phyloP scores from a whole-genome alignment of 2,888 invertebrate species.

The Antitype chi region DNA sequence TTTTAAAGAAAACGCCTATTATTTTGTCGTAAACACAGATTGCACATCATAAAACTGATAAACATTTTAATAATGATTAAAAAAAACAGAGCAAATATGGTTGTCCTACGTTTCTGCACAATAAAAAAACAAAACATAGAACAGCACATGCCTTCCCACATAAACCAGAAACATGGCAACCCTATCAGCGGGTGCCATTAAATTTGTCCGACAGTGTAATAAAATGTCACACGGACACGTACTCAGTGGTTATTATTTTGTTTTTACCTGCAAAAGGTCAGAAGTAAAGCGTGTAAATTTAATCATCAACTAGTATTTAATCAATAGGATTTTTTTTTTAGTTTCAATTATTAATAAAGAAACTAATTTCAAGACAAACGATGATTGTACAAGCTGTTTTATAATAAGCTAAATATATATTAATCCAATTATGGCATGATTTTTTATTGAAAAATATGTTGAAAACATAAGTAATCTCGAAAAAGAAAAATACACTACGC shows the following conservation, averaged over 20 bases:
- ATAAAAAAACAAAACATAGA: not conserved
- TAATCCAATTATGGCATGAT: too few relatives aligned
- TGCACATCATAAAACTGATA: too few relatives aligned
- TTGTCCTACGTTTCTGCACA: not conserved
- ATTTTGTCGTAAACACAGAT: too few relatives aligned
- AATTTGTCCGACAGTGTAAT: conserved; percentile 78
- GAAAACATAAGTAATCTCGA: too few relatives aligned
- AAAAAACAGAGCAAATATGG: too few relatives aligned
- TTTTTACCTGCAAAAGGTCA: conserved; percentile 17
- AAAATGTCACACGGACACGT: conserved; percentile 71
- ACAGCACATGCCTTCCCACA: not conserved
- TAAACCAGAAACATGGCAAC: conserved; percentile 17
- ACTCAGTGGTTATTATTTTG: conserved; percentile 27
- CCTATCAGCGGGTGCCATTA: conserved; percentile 75
- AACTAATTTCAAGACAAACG: too few relatives aligned
- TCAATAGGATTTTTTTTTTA: not conserved
- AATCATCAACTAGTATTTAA: conserved; percentile 9
- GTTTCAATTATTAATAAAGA: not conserved
- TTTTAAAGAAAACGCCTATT: too few relatives aligned
- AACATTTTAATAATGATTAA: too few relatives aligned
- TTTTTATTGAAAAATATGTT: too few relatives aligned
- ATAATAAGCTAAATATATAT: too few relatives aligned
- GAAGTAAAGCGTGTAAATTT: conserved; percentile 14
- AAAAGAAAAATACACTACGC: too few relatives aligned
- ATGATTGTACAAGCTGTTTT: too few relatives aligned